Conservation (phyloP, 2,888 invertebrate genomes). For the Brachyptera risi region DNA sequence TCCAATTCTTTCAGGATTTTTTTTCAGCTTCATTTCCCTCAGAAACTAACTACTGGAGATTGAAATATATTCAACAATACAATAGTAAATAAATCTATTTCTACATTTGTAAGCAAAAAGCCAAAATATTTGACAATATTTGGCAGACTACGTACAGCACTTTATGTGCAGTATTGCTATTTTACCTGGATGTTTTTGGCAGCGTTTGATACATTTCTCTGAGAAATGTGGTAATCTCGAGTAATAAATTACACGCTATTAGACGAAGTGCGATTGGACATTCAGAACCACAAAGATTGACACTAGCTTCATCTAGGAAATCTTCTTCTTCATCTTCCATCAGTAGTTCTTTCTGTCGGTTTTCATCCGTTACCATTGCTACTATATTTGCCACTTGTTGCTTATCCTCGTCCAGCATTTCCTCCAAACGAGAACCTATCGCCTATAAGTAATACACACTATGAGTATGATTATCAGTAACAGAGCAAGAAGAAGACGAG, state of each 20-base stretch:
- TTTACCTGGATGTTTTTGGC: conserved; percentile 60
- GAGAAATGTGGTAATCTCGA: conserved; percentile 95
- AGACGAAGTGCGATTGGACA: conserved; percentile 87
- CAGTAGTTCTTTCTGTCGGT: conserved; percentile 71
- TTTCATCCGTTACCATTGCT: conserved; percentile 66
- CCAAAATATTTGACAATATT: conserved; percentile 19
- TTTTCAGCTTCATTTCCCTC: no score
- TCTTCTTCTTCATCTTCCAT: conserved; percentile 93
- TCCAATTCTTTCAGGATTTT: no score
- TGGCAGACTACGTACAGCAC: conserved; percentile 1
- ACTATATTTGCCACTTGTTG: conserved; percentile 64
- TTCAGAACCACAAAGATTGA: conserved; percentile 67
- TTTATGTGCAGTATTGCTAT: conserved; percentile 38
- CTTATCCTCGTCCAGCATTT: conserved; percentile 79
- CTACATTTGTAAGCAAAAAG: conserved; percentile 3
- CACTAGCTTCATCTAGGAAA: conserved; percentile 88
- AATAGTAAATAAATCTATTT: no score
- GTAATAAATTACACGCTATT: conserved; percentile 89
- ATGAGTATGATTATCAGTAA: no score
- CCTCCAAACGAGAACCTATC: conserved; percentile 84
- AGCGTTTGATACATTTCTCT: conserved; percentile 91
- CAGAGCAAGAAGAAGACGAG: no score
- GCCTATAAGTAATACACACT: no score
- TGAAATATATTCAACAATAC: no score
- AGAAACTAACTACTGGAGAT: no score